Evolutionary conservation across 1,140 invertebrate genomes (phyloP).

Genomic region (Apolygus lucorum): DNA sequence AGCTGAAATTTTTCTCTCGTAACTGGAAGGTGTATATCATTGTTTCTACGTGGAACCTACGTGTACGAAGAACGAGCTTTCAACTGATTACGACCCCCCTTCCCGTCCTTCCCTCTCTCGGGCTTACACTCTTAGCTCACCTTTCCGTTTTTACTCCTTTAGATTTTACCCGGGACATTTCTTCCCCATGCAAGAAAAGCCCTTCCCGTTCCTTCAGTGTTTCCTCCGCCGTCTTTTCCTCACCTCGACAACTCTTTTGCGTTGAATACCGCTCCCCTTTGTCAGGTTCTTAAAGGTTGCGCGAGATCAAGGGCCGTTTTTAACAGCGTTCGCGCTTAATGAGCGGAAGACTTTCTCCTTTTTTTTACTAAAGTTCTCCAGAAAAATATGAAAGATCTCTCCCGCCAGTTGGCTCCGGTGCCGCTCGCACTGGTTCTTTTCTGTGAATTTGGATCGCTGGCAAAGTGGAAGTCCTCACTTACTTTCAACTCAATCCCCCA

Average conservation of each 20-base stretch:
- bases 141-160: constrained; percentile 2
- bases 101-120: neutral
- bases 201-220: neutral
- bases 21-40: neutral
- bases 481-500: neutral
- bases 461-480: constrained; percentile 5
- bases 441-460: neutral
- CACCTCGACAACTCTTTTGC: neutral
- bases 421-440: neutral
- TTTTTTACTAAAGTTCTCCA: constrained; percentile 7
- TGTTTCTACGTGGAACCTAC: neutral
- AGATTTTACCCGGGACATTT: constrained; percentile 6
- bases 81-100: constrained; percentile 8
- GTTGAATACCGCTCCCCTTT: neutral
- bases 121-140: neutral
- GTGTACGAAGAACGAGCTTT: neutral
- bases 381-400: constrained; percentile 10
- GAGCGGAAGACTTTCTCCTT: constrained; percentile 6
- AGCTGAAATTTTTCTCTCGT: neutral
- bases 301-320: constrained; percentile 10
- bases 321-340: constrained; percentile 13
- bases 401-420: neutral
- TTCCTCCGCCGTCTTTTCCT: neutral
- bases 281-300: neutral
- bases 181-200: neutral